A percentile compares a stretch with the other conserved stretches of the same genome.
Evolutionary conservation across 2,888 invertebrate species (phyloP).

Genomic region (Aethes cnicana): DNA sequence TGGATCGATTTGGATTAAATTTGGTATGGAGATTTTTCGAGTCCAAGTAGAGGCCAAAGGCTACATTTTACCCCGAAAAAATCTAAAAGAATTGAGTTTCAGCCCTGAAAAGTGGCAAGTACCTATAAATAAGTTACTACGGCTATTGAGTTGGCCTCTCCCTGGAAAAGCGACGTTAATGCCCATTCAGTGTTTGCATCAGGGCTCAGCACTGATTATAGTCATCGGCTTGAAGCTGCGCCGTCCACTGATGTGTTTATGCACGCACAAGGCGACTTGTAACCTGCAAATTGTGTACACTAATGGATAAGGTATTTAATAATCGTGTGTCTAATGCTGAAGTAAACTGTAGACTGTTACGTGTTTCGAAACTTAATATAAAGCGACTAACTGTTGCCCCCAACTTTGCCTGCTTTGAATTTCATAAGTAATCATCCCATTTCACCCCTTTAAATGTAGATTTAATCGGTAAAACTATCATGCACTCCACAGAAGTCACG

Average conservation of each 20-base stretch:
- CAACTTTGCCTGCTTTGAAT: too few relatives aligned
- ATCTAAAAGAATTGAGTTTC: too few relatives aligned
- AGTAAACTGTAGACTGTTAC: slow-evolving; percentile 9
- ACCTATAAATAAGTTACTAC: slow-evolving; percentile 7
- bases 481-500: too few relatives aligned
- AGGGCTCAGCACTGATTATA: slow-evolving; percentile 67
- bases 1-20: too few relatives aligned
- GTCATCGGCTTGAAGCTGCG: slow-evolving; percentile 55
- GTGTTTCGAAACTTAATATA: not conserved
- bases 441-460: too few relatives aligned
- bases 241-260: slow-evolving; percentile 56
- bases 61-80: too few relatives aligned
- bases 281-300: slow-evolving; percentile 29
- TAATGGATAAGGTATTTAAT: slow-evolving; percentile 32
- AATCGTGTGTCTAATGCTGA: slow-evolving; percentile 26
- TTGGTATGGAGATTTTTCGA: too few relatives aligned
- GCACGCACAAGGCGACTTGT: slow-evolving; percentile 48
- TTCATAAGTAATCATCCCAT: too few relatives aligned
- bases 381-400: too few relatives aligned
- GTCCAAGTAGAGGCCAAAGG: too few relatives aligned
- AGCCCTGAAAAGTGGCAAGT: too few relatives aligned
- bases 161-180: slow-evolving; percentile 60
- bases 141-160: slow-evolving; percentile 47
- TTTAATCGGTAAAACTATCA: too few relatives aligned
- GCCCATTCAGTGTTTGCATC: slow-evolving; percentile 65